phyloP scores from a whole-genome alignment of 2,113 vertebrate species.

The Urocynchramus pylzowi region DNA sequence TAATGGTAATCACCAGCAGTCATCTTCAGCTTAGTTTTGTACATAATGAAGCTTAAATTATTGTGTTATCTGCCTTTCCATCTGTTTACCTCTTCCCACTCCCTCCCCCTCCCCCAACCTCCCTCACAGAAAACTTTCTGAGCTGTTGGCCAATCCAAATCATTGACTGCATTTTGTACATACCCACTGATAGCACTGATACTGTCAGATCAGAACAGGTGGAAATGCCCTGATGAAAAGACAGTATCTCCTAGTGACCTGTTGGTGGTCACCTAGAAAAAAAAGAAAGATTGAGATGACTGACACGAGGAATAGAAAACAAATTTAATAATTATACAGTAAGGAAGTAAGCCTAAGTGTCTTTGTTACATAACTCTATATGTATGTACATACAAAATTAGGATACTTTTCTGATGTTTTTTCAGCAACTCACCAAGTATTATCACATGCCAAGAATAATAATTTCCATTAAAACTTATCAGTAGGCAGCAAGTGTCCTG shows the following conservation, averaged over 20 bases:
- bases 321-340: neutral
- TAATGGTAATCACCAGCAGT: neutral
- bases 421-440: neutral
- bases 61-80: neutral
- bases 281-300: neutral
- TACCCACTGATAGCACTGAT: neutral
- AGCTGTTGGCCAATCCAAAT: neutral
- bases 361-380: neutral
- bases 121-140: neutral
- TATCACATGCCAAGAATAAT: neutral
- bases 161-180: rapidly evolving
- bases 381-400: neutral
- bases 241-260: neutral
- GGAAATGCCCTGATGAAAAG: neutral
- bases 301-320: neutral
- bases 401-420: neutral
- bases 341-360: neutral
- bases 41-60: neutral
- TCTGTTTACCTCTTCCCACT: neutral
- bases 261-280: neutral
- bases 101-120: neutral
- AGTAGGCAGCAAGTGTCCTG: neutral
- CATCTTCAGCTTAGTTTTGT: neutral
- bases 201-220: neutral
- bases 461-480: neutral